Base-by-base conservation (phyloP, 2,113 vertebrate species). In the Chaetodon trifascialis region DNA sequence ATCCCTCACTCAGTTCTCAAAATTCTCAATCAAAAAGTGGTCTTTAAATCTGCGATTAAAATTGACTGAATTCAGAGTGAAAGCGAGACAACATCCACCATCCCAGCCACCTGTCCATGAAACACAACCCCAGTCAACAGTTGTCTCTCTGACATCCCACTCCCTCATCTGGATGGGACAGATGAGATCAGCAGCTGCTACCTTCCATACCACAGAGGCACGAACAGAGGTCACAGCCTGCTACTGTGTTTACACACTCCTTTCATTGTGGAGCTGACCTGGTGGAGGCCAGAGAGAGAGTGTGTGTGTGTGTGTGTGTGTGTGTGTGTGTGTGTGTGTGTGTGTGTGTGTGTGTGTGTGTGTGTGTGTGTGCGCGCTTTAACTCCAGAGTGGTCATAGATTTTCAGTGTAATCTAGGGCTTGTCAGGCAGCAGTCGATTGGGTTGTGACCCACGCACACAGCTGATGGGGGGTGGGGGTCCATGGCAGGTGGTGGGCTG, bases 231-330 rank as follows among this genome's bases (percentile, higher is more conserved):
- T 89, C 89, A 80, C 87, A 85, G 82, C 73, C 85, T 66, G 88
- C 90, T 88, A 87, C 88, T 88, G 89, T 89, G 90, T 92, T 91
- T 90, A 89, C 90, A 91, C 90, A 87, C 87, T 89, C 72, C 81
- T 79, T 69, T 86, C 80, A 90, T 86, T 92, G 91, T 91, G 79
- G 44, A 42, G 78, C 71, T 88, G 87, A 90, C 86, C 81, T 55
- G 59, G 78, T 79, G 74, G 81, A 84, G 79, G 83, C 76, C 85
- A 73, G 46, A 73, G 55, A 67, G n/a, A 11, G 73, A 1, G 67
- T 70, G 76, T 56, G 71, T 42, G 86, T 55, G 76, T 75, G 73
- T 77, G 30, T 30, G 30, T 30, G 30, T 30, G 30, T 30, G 30
- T 30, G 30, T 30, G 30, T 30, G 30, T 30, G 30, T 30, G 30